Conservation (phyloP, 2,113 vertebrate genomes). For the Myanophis thanlyinensis region DNA sequence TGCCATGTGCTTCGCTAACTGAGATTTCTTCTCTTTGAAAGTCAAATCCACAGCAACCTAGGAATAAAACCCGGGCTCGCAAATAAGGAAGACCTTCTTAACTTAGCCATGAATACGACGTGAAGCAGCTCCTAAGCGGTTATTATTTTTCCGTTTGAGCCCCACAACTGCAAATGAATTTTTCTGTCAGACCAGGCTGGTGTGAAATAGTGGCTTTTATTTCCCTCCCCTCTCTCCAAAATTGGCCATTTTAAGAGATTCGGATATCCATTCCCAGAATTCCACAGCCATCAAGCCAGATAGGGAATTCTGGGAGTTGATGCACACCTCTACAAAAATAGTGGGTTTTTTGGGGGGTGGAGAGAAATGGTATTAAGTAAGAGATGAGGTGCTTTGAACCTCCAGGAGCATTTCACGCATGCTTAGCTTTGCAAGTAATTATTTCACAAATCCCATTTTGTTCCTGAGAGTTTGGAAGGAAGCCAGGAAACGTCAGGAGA, state of each 20-base stretch:
- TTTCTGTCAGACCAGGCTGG: too few species aligned
- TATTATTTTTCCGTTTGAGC: background rate
- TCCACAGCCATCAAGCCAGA: background rate
- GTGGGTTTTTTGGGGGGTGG: background rate
- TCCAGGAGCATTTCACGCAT: background rate
- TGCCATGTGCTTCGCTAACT: background rate
- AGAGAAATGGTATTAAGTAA: background rate
- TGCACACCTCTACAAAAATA: background rate
- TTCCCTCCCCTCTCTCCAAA: rapidly evolving
- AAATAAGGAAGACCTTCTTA: background rate
- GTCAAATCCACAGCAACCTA: background rate
- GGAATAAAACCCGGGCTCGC: background rate
- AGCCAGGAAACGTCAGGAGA: background rate
- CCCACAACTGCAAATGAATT: background rate
- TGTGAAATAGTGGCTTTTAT: background rate
- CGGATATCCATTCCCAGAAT: background rate
- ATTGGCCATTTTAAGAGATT: background rate
- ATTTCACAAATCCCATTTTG: background rate
- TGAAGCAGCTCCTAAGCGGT: background rate
- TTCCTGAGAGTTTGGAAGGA: conserved; percentile 16
- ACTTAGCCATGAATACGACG: background rate
- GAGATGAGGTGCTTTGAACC: background rate
- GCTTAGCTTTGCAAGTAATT: background rate
- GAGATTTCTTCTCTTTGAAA: background rate
- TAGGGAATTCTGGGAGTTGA: background rate